phyloP scores from a whole-genome alignment of 2,113 vertebrate species.

The Callipepla squamata region DNA sequence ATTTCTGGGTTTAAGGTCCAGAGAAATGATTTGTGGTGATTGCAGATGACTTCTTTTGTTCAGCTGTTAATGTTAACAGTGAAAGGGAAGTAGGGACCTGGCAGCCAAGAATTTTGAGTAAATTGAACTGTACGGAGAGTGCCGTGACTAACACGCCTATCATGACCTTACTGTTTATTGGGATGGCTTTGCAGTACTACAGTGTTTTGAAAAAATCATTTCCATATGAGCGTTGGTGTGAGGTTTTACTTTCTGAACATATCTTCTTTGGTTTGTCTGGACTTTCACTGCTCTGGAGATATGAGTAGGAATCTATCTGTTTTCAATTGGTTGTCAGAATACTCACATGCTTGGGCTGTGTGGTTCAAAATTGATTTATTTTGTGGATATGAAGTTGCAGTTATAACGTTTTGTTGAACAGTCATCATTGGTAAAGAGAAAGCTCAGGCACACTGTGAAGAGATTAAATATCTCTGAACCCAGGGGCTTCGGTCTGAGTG shows the following conservation, averaged over 20 bases:
- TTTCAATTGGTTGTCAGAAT: conserved; percentile 46
- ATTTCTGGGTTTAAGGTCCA: background rate
- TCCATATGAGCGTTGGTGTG: conserved; percentile 59
- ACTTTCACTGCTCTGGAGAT: conserved; percentile 42
- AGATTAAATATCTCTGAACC: conserved; percentile 9
- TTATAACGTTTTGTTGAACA: conserved; percentile 38
- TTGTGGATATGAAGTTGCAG: conserved; percentile 34
- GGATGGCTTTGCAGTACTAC: conserved; percentile 13
- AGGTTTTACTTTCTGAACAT: conserved; percentile 43
- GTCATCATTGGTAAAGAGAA: conserved; percentile 18
- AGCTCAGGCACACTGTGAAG: background rate
- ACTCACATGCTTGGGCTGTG: background rate
- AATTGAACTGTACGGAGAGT: conserved; percentile 17
- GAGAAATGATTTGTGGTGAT: background rate
- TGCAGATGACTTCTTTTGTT: background rate
- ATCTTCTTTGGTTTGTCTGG: conserved; percentile 37
- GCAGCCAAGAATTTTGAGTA: conserved; percentile 1
- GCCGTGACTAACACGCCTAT: conserved; percentile 18
- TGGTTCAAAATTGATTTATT: conserved; percentile 51
- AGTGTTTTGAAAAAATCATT: conserved; percentile 48
- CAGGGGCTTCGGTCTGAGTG: background rate
- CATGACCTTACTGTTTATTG: conserved; percentile 23
- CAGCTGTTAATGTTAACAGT: background rate
- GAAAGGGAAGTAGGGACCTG: background rate
- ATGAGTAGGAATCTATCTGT: conserved; percentile 36